A percentile compares a stretch with the other conserved stretches of the same genome.
Evolutionary conservation across 2,888 invertebrate genomes (phyloP).

Genomic region (Pogonocherus hispidulus): DNA sequence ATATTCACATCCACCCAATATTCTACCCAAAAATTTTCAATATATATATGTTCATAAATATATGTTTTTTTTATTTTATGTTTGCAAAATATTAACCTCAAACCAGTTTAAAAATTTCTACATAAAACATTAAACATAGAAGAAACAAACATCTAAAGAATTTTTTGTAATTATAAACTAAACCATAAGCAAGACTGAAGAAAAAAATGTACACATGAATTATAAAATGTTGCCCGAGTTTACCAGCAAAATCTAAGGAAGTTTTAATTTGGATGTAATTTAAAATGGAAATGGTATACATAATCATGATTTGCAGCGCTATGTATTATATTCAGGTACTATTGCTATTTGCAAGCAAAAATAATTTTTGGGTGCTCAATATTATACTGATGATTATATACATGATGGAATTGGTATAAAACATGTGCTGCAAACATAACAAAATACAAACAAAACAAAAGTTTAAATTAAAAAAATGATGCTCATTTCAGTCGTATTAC

Average conservation of each 20-base stretch:
- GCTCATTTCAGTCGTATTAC: conserved; percentile 2
- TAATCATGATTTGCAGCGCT: conserved; percentile 54
- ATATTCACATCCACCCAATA: no score
- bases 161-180: background rate
- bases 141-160: conserved; percentile 8
- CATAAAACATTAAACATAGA: conserved; percentile 30
- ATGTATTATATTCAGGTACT: conserved; percentile 67
- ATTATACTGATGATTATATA: conserved; percentile 37
- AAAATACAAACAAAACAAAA: conserved; percentile 37
- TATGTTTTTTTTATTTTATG: no score
- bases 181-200: conserved; percentile 21
- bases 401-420: conserved; percentile 52
- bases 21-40: no score
- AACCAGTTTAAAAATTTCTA: conserved; percentile 7
- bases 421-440: conserved; percentile 56
- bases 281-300: conserved; percentile 30
- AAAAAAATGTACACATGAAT: conserved; percentile 29
- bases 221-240: conserved; percentile 28
- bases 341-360: conserved; percentile 60
- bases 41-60: no score
- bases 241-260: conserved; percentile 32
- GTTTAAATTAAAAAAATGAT: conserved; percentile 43
- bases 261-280: conserved; percentile 14
- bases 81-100: conserved; percentile 7
- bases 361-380: conserved; percentile 31